phyloP scores from a whole-genome alignment of 2,888 invertebrate species.

The Stenodera caucasica region DNA sequence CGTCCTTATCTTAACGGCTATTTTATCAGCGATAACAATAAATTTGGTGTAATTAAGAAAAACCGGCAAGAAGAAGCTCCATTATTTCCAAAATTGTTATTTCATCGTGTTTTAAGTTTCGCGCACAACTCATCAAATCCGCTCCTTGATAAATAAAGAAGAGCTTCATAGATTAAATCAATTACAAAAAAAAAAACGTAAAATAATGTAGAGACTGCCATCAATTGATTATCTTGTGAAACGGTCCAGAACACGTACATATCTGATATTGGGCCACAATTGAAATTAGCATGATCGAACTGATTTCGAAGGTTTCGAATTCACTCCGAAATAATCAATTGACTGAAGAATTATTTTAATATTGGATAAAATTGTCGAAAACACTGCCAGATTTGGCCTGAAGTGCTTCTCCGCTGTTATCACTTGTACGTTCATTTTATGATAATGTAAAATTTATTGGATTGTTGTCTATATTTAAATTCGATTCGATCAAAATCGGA shows the following conservation, averaged over 20 bases:
- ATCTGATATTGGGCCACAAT: background rate
- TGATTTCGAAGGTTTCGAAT: too few species aligned
- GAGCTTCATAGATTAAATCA: background rate
- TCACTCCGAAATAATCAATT: too few species aligned
- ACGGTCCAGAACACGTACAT: background rate
- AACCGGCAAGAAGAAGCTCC: too few species aligned
- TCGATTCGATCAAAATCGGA: too few species aligned
- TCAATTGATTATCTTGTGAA: background rate
- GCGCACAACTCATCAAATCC: background rate
- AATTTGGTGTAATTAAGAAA: slow-evolving; percentile 11
- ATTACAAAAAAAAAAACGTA: background rate
- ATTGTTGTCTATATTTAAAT: too few species aligned
- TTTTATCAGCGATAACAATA: slow-evolving; percentile 20
- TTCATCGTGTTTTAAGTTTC: background rate
- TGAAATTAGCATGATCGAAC: too few species aligned
- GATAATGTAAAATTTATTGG: slow-evolving; percentile 12
- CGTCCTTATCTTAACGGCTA: slow-evolving; percentile 19
- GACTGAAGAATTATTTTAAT: too few species aligned
- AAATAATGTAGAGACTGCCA: slow-evolving; percentile 25
- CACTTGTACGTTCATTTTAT: slow-evolving; percentile 18
- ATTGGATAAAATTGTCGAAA: slow-evolving; percentile 28
- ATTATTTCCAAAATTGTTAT: background rate
- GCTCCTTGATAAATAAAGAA: background rate
- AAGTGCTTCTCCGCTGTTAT: slow-evolving; percentile 32
- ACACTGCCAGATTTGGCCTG: slow-evolving; percentile 39